Conservation (phyloP, 2,888 invertebrate genomes). For the Ochropacha duplaris region DNA sequence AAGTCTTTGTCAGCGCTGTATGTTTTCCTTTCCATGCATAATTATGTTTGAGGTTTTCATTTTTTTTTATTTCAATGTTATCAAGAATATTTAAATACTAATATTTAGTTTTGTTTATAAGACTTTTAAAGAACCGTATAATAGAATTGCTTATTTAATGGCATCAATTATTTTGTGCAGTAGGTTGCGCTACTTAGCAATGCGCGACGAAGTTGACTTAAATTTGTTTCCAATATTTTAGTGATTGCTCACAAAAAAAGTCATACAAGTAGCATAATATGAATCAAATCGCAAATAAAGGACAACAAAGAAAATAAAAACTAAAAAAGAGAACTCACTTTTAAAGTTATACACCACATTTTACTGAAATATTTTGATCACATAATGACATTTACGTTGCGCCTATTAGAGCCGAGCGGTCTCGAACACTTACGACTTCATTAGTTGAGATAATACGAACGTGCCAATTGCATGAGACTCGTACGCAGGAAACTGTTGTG, state of each 20-base stretch:
- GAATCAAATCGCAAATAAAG: too few species aligned
- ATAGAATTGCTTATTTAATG: too few species aligned
- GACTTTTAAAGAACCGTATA: neutral
- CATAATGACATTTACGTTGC: neutral
- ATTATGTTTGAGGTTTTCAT: slow-evolving; percentile 18
- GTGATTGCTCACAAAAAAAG: too few species aligned
- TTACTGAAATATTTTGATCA: neutral
- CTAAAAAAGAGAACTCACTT: too few species aligned
- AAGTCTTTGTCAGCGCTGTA: slow-evolving; percentile 40
- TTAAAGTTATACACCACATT: too few species aligned
- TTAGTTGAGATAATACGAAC: slow-evolving; percentile 3
- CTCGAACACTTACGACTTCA: neutral
- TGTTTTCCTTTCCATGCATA: slow-evolving; percentile 40
- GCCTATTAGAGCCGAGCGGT: neutral
- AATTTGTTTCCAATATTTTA: too few species aligned
- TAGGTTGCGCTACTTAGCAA: too few species aligned
- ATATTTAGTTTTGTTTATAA: neutral
- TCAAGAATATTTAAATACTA: neutral
- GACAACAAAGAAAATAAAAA: too few species aligned
- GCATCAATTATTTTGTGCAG: too few species aligned
- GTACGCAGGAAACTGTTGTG: slow-evolving; percentile 57
- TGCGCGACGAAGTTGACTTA: too few species aligned
- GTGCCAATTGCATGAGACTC: slow-evolving; percentile 33
- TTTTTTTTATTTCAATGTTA: slow-evolving; percentile 1
- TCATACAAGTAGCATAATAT: too few species aligned